A percentile compares a stretch with the other conserved stretches of the same genome.
Evolutionary conservation across 2,113 vertebrate genomes (phyloP).

Genomic region (Anguilla japonica): DNA sequence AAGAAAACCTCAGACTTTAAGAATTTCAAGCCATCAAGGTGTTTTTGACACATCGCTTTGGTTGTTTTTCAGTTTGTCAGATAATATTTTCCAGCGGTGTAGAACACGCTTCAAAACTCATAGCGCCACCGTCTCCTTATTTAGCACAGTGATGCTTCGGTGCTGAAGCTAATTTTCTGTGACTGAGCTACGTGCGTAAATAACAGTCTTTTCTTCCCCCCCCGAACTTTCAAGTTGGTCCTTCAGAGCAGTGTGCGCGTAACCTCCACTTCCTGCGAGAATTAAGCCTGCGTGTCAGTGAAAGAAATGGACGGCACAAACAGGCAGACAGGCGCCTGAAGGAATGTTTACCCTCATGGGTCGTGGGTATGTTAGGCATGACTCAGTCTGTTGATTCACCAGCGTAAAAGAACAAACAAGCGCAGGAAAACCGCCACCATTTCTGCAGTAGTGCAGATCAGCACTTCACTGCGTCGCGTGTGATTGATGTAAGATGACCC

Average conservation of each 20-base stretch:
- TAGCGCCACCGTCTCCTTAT: neutral
- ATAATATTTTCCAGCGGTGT: neutral
- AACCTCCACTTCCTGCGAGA: neutral
- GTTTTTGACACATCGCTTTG: neutral
- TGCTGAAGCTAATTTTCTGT: neutral
- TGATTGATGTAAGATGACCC: neutral
- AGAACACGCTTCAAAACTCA: conserved; percentile 4
- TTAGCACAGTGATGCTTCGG: neutral
- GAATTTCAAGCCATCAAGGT: neutral
- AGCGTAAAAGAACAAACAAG: no score
- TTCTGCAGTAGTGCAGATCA: neutral
- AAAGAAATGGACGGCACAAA: neutral
- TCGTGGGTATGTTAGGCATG: no score
- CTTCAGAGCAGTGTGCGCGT: neutral
- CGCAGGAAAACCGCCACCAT: neutral
- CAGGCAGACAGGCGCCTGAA: neutral
- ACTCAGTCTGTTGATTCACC: no score
- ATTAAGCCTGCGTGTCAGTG: neutral
- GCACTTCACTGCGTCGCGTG: neutral
- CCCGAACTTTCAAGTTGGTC: neutral
- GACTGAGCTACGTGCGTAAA: neutral
- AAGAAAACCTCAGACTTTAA: neutral
- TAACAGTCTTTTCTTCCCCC: neutral
- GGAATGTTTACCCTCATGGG: no score
- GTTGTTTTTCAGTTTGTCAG: neutral